These are phyloP conservation scores for Crossocerus cetratus DNA, from an alignment of 2,888 invertebrate species.

Conservation along the genomic window DNA sequence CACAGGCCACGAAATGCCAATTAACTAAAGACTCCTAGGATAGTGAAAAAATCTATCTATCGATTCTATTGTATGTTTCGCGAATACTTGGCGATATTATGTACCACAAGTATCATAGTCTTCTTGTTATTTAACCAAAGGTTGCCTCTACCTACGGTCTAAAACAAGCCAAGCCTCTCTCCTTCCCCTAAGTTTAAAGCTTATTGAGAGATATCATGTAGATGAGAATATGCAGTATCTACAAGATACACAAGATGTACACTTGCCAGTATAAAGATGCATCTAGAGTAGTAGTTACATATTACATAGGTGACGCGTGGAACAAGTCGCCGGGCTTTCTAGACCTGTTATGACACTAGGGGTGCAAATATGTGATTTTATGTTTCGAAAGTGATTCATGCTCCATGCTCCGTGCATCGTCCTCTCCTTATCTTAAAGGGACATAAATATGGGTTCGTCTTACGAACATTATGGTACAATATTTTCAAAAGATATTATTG, in stretches of 20 bases:
- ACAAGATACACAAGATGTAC: constrained; percentile 44
- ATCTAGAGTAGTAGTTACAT: constrained; percentile 49
- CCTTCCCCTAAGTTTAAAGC: constrained; percentile 40
- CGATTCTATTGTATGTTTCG: constrained; percentile 51
- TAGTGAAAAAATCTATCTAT: constrained; percentile 57
- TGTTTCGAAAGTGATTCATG: constrained; percentile 25
- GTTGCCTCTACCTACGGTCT: constrained; percentile 63
- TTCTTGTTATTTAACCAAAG: constrained; percentile 67
- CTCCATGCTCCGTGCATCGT: neutral
- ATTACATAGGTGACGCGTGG: constrained; percentile 31
- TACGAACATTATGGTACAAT: constrained; percentile 1
- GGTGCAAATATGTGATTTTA: constrained; percentile 47
- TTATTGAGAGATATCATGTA: constrained; percentile 16
- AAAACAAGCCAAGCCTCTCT: constrained; percentile 43
- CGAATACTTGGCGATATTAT: constrained; percentile 60
- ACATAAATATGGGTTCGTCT: constrained; percentile 8
- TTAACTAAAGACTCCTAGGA: constrained; percentile 72
- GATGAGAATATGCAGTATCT: constrained; percentile 44
- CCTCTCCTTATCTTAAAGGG: constrained; percentile 12
- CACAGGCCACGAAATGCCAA: constrained; percentile 73
- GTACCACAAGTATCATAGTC: constrained; percentile 54
- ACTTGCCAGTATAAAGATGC: constrained; percentile 58
- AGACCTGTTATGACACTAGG: constrained; percentile 26
- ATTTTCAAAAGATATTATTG: constrained; percentile 4
- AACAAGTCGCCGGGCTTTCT: constrained; percentile 27